phyloP scores from a whole-genome alignment of 2,113 vertebrate species.

The Podocnemis expansa region DNA sequence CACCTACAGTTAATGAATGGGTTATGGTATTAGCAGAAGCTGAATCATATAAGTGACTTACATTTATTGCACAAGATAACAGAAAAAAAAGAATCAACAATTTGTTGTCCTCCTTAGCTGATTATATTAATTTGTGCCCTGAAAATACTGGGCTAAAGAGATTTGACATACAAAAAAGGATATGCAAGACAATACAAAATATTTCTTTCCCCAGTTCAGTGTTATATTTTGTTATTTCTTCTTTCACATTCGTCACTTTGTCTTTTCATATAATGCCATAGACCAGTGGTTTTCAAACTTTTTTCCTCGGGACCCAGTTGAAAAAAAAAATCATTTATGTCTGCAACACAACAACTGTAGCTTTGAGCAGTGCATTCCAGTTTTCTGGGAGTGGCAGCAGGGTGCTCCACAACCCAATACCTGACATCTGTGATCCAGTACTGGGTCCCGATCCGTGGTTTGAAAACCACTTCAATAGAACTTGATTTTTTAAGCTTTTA shows the following conservation, averaged over 20 bases:
- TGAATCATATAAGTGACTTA: background rate
- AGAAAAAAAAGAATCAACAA: background rate
- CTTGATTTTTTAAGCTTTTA: too few relatives aligned
- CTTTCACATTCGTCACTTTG: background rate
- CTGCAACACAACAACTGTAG: too few relatives aligned
- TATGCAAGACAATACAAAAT: background rate
- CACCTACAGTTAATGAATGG: conserved; percentile 47
- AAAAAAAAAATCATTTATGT: too few relatives aligned
- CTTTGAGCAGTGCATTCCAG: too few relatives aligned
- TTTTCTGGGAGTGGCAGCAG: too few relatives aligned
- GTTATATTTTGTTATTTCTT: background rate
- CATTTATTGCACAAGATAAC: conserved; percentile 11
- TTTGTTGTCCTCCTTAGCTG: background rate
- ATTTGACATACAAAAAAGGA: background rate
- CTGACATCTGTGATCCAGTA: too few relatives aligned
- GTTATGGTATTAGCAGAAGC: conserved; percentile 37
- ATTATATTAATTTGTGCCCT: background rate
- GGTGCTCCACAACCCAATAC: too few relatives aligned
- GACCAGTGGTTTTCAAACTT: too few relatives aligned
- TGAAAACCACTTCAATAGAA: too few relatives aligned
- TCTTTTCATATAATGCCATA: background rate
- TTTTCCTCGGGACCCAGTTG: too few relatives aligned
- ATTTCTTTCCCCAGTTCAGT: background rate
- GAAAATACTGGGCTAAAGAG: background rate
- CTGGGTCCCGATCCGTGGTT: too few relatives aligned